Percentiles rank a stretch among this genome's conserved stretches.
phyloP scores from a whole-genome alignment of 1,140 invertebrate species.

The Panulirus ornatus region DNA sequence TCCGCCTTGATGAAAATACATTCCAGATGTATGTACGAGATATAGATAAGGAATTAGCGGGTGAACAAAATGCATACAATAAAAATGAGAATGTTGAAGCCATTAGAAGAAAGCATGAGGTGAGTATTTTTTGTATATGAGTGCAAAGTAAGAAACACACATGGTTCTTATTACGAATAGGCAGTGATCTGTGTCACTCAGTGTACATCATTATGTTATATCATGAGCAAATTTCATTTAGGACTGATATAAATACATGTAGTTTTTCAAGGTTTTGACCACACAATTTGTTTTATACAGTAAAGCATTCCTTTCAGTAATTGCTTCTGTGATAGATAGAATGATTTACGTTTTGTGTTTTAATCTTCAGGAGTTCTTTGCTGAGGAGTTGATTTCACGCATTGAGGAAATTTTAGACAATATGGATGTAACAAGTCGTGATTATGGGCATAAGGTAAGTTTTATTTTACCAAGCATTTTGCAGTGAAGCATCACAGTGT shows the following conservation, averaged over 20 bases:
- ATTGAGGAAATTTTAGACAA: conserved; percentile 87
- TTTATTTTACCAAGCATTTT: neutral
- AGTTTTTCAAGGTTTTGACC: too few species aligned
- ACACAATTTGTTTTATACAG: too few species aligned
- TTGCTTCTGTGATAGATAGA: too few species aligned
- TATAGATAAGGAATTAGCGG: conserved; percentile 92
- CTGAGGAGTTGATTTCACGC: conserved; percentile 78
- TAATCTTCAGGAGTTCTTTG: conserved; percentile 69
- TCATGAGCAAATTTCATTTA: neutral
- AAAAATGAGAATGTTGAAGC: conserved; percentile 88
- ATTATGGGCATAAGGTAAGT: conserved; percentile 68
- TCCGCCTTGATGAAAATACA: conserved; percentile 89
- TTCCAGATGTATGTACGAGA: conserved; percentile 92
- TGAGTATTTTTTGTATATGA: conserved; percentile 77
- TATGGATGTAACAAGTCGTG: conserved; percentile 65
- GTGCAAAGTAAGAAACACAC: neutral
- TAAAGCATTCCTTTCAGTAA: too few species aligned
- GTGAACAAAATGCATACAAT: conserved; percentile 90
- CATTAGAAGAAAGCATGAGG: conserved; percentile 83
- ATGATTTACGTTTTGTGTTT: neutral
- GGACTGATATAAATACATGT: too few species aligned
- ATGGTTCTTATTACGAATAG: neutral
- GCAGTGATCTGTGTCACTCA: neutral
- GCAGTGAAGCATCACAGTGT: too few species aligned
- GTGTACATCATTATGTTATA: neutral